Base-by-base conservation (phyloP, 1,140 invertebrate genomes). In the Diorhabda elongata region DNA sequence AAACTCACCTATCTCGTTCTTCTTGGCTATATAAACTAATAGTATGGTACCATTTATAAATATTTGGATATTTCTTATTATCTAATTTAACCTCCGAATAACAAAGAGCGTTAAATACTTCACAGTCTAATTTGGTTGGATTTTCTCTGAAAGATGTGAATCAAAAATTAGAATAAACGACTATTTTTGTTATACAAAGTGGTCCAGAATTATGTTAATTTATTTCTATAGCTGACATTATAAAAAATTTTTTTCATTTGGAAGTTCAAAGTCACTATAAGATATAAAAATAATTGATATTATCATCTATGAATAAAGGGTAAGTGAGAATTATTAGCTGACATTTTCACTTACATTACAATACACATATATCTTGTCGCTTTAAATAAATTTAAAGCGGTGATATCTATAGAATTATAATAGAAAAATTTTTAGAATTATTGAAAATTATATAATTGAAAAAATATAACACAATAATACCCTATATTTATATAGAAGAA, bases 71-170 rank as follows among this genome's bases (percentile, higher is more conserved):
- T 69, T 85, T 77, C 42, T 84, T 80, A 42, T 83, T 75, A 44
- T 83, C 80, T 59, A 92, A 78, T 5, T 81, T 44, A 64, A 81
- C 78, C 68, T 84, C 74, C 44, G 81, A 74, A 61, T 73, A 76
- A 71, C 76, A 73, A 67, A 92, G 76, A 4, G 90, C 90, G 74
- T 89, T 88, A 68, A 85, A 87, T 59, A 91, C 90, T 47, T 89
- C 84, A 67, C 87, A 81, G 81, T 93, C 91, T 64, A 87, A 84
- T 77, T 90, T 91, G 0, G 87, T 87, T 11, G 90, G 89, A 70
- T 84, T 82, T 71, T 86, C 84, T 6, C 89, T 91, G 76, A 64
- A 85, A 83, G 64, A 70, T n/a, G 74, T 71, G 62, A 44, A 73
- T 67, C 67, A 67, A 47, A 67, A 71, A 67, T 56, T 45, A 64